These are phyloP conservation scores for Zaprionus kolodkinae DNA, from an alignment of 1,140 invertebrate genomes.

Conservation along the genomic window DNA sequence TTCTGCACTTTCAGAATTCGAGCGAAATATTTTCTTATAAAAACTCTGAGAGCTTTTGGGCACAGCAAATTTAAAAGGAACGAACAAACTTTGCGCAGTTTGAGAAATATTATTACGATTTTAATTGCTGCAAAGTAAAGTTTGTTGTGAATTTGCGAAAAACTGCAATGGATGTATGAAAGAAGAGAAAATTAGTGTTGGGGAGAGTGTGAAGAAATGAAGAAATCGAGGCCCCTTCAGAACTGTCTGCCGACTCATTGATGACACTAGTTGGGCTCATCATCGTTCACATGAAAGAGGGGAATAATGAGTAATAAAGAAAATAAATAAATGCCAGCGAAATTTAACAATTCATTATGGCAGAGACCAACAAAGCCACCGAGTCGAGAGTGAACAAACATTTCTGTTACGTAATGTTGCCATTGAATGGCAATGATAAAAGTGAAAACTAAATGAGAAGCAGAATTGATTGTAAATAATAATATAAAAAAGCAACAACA, in stretches of 20 bases:
- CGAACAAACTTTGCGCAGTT: constrained; percentile 54
- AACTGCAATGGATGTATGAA: constrained; percentile 29
- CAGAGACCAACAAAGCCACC: constrained; percentile 23
- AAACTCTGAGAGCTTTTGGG: constrained; percentile 38
- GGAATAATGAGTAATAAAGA: constrained; percentile 58
- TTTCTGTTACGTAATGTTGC: constrained; percentile 60
- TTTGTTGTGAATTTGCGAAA: constrained; percentile 38
- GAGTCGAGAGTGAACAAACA: constrained; percentile 34
- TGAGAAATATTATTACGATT: constrained; percentile 64
- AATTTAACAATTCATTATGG: constrained; percentile 68
- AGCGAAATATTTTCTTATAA: constrained; percentile 47
- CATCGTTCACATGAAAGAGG: constrained; percentile 1
- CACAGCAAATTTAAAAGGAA: constrained; percentile 14
- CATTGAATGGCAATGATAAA: constrained; percentile 49
- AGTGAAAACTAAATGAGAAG: constrained; percentile 76
- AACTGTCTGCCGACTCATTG: constrained; percentile 52
- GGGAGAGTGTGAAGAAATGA: neutral
- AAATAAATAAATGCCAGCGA: constrained; percentile 33
- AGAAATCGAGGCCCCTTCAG: constrained; percentile 19
- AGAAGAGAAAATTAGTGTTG: constrained; percentile 12
- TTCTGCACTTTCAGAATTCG: constrained; percentile 46
- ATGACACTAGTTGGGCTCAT: constrained; percentile 17
- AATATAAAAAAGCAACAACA: constrained; percentile 51
- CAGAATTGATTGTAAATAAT: constrained; percentile 63
- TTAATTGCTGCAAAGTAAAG: constrained; percentile 55